Evolutionary conservation across 2,113 vertebrate genomes (phyloP).

Genomic region (Corydoras sp.): DNA sequence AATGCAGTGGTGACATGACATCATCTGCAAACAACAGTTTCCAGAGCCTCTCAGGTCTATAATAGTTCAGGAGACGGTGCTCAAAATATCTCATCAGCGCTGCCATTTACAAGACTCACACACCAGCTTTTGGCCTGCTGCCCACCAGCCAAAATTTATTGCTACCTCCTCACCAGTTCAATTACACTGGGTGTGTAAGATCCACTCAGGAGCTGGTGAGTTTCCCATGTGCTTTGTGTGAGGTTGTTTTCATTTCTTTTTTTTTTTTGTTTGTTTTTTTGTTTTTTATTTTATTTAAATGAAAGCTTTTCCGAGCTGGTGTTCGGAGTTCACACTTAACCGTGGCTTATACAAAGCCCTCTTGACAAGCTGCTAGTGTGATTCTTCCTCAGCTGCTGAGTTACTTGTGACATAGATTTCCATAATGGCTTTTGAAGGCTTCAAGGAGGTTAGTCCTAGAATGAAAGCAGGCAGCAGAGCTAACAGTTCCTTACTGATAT

Average conservation of each 20-base stretch:
- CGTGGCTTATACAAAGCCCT: slow-evolving; percentile 21
- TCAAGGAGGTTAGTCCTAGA: slow-evolving; percentile 20
- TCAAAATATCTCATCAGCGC: slow-evolving; percentile 40
- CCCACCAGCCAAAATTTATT: background rate
- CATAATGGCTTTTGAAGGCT: slow-evolving; percentile 35
- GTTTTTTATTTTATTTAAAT: background rate
- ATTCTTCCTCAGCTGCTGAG: slow-evolving; percentile 16
- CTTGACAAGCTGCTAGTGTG: slow-evolving; percentile 22
- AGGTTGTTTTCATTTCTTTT: no score
- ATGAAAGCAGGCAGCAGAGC: slow-evolving; percentile 15
- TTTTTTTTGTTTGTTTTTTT: no score
- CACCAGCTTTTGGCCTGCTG: slow-evolving; percentile 17
- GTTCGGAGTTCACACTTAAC: slow-evolving; percentile 24
- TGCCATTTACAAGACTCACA: slow-evolving; percentile 27
- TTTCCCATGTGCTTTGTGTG: background rate
- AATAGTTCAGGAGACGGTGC: no score
- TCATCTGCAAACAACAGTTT: no score
- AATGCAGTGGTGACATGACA: no score
- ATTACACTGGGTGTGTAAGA: slow-evolving; percentile 31
- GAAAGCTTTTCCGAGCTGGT: background rate
- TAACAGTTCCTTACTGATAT: slow-evolving; percentile 33
- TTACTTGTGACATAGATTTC: slow-evolving; percentile 35
- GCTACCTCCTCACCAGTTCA: slow-evolving; percentile 7
- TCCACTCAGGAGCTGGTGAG: background rate
- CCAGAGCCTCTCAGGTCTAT: no score